Evolutionary conservation across 2,113 vertebrate species (phyloP).

Genomic region (Lepus europaeus): DNA sequence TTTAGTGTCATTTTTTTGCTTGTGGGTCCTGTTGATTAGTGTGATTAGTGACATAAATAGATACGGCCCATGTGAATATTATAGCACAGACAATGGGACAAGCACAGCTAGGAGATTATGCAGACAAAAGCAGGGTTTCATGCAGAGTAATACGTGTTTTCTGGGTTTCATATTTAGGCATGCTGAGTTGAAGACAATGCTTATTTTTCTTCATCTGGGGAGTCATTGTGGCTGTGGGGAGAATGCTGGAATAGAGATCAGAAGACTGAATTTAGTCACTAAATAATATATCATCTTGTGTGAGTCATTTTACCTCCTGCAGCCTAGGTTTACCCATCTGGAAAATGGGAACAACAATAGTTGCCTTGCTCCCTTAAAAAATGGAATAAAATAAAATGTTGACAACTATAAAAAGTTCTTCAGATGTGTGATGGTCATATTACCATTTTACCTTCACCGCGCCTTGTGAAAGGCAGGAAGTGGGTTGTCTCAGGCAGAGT

Average conservation of each 20-base stretch:
- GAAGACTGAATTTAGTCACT: not conserved
- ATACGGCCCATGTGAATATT: not conserved
- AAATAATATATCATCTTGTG: not conserved
- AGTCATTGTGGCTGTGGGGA: not conserved
- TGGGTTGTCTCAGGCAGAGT: not conserved
- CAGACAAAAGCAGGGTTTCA: not conserved
- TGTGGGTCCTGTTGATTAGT: not conserved
- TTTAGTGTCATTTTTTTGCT: slow-evolving; percentile 24
- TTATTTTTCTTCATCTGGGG: not conserved
- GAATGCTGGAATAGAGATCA: not conserved
- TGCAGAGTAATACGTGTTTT: not conserved
- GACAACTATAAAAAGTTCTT: not conserved
- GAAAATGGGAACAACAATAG: not conserved
- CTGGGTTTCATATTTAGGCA: not conserved
- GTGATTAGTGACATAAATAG: not conserved
- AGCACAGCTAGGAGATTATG: not conserved
- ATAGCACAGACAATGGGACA: not conserved
- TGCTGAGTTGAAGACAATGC: not conserved
- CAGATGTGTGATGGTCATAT: not conserved
- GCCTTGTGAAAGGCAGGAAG: not conserved
- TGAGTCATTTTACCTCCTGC: not conserved
- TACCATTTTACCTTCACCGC: not conserved
- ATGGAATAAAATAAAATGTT: slow-evolving; percentile 18
- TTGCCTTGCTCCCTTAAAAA: not conserved
- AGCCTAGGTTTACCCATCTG: slow-evolving; percentile 22